Evolutionary conservation across 2,888 invertebrate species (phyloP), one percentile per base, ranked within the genome.

Genomic region (Rugalucina vietnamica): DNA sequence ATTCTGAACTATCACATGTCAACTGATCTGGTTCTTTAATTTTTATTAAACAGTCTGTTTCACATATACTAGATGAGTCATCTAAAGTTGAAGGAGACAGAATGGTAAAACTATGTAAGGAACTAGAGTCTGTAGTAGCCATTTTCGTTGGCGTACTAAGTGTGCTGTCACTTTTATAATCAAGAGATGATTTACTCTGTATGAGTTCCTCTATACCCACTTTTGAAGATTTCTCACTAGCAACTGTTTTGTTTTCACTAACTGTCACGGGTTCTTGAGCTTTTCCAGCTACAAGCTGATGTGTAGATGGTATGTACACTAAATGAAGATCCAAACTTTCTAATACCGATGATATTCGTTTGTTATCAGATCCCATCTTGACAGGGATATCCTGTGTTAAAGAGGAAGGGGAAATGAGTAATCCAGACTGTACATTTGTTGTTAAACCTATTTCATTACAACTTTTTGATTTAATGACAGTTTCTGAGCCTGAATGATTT

Each of bases 261-360:
- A 18, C 21, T 14, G 69, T 32, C 14, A 65, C 54, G 43, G 76
- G 24, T 21, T 77, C 43, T 32, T 81, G 37, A 60, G 60, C 37
- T 43, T 81, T 60, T 57, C 39, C 70, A 37, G 89, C 79, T 5
- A 91, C 91, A 71, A 94, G 90, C 78, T 93, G 93, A 79, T 91
- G 92, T 12, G 93, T 93, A 24, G 89, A 92, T 29, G 94, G 94
- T 81, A 94, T 89, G 84, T 94, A 93, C 37, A 93, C 84, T 36
- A 93, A 84, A 18, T 92, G 89, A 37, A 92, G 86, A 34, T 92
- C 91, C 32, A 94, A 91, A 86, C 93, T 94, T 85, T 93, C 93
- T 72, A 93, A 87, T 36, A 94, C 94, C 39, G 91, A 88, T 49
- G 93, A 93, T 60, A 93, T 90, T 29, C 92, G 81, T 72, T 92